Base-by-base conservation (phyloP, 2,113 vertebrate genomes). In the mouse (Mus musculus) region DNA sequence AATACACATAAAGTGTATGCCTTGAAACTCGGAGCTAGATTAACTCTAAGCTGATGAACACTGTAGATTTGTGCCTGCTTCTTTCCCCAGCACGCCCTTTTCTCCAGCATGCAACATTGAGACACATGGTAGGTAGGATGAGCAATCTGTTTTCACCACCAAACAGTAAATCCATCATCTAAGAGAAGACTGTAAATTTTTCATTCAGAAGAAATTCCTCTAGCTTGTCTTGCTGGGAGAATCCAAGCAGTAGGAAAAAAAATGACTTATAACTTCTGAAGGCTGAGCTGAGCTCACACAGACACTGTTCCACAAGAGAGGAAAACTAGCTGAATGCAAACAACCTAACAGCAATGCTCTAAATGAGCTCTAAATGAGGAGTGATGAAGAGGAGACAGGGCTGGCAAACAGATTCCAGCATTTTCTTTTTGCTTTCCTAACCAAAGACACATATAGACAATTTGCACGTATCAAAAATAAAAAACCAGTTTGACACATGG, bases 181-280 rank as follows among this genome's bases (percentile, higher is more conserved):
- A n/a, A 28, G 56, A 84, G 80, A 84, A 61, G n/a, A 63, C 59
- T 42, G 14, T 42, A 33, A 17, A 63, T 42, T 42, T 42, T 28
- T 28, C n/a, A 42, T 89, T 65, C 76, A 86, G 81, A 85, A 91
- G 96, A 96, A 95, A 97, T 82, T 97, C 94, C 73, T 97, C 89
- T 95, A 4, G 0, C 71, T 86, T 56, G 46, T 94, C 95, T 69
- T 87, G 54, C 94, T 84, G 77, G 71, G 67, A 80, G 39, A 90
- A 81, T 97, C 96, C 97, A 97, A 97, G 93, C 95, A 95, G 72
- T 28, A 67, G 61, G 77, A 75, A 80, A 54, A 80, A 54, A 93
- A 92, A 94, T 95, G 96, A 97, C 96, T 97, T 92, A 89, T 69
- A 91, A 42, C 97, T 73, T 92, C 81, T 42, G 49, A 77, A 82